Base-by-base conservation (phyloP, 1,140 invertebrate species). In the Zaprionus tsacasi region DNA sequence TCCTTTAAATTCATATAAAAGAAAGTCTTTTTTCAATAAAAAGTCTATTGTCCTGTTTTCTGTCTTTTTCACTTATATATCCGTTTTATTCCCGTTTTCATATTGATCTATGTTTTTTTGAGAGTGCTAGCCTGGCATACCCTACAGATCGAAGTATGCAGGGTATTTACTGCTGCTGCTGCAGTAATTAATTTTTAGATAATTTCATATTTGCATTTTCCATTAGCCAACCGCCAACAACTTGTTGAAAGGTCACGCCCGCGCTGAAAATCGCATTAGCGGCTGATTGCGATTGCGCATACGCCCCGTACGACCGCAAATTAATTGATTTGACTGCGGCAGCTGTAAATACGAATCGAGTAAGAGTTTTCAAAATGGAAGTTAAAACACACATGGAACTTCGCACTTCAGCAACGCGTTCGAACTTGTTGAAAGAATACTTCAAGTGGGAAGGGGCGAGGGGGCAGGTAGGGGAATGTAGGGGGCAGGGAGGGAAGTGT, bases 281-380 rank as follows among this genome's bases (percentile, higher is more conserved):
- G 10, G 38, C 50, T 36, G 35, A 74, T 74, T 69, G 50, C 71
- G 57, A 74, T 74, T 69, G 50, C 71, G 57, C 52, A 68, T 60
- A 61, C 65, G 70, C 38, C 40, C 45, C 38, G 21, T 74, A 40
- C n/a, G 33, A 70, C 71, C 71, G 13, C 71, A 74, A 11, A 11
- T 57, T 61, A 61, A 74, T 74, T 63, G 66, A 50, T 57, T 61
- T 35, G 38, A 52, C 21, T 8, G 27, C 10, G 17, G 56, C 4
- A 25, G 6, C 45, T 15, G n/a, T 40, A 58, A 25, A 25, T 21
- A 48, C 52, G 30, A 55, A 27, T 63, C 27, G 64, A 30, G 17
- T 10, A 27, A 55, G 35, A 21, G 21, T 21, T 21, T 21, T 33
- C 33, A 7, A 7, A 40, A 50, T 59, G 17, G 11, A 38, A 43